phyloP scores from a whole-genome alignment of 1,140 invertebrate species.

The Nasonia longicornis region DNA sequence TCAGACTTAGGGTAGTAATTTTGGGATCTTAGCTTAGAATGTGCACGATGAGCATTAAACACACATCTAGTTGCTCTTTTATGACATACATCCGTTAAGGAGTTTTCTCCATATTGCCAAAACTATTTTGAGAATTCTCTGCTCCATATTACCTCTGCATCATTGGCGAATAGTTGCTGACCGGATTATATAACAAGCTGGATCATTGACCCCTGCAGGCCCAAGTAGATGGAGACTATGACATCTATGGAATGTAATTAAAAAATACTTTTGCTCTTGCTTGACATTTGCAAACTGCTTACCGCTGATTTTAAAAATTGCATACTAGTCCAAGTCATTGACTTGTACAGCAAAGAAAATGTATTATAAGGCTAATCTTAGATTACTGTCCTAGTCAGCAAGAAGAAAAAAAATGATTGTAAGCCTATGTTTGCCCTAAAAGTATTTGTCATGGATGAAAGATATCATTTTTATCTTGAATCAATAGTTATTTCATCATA shows the following conservation, averaged over 20 bases:
- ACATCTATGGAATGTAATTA: conserved; percentile 60
- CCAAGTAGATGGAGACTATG: conserved; percentile 55
- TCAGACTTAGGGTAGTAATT: conserved; percentile 39
- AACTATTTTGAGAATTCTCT: conserved; percentile 64
- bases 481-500: neutral
- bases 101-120: conserved; percentile 46
- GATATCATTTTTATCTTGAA: neutral
- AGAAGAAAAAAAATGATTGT: neutral
- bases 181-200: conserved; percentile 58
- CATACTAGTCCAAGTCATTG: conserved; percentile 40
- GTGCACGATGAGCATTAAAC: conserved; percentile 11
- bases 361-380: conserved; percentile 36
- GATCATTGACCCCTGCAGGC: conserved; percentile 53
- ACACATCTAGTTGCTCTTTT: conserved; percentile 36
- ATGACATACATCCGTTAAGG: conserved; percentile 19
- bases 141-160: conserved; percentile 60
- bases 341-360: conserved; percentile 41
- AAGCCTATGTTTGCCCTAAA: conserved; percentile 34
- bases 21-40: conserved; percentile 34
- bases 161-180: conserved; percentile 53
- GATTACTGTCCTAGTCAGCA: neutral
- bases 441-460: neutral
- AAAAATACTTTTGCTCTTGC: conserved; percentile 44
- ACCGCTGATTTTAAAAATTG: conserved; percentile 28
- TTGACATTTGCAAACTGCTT: conserved; percentile 43